phyloP scores from a whole-genome alignment of 2,888 invertebrate genomes.

The Drosophila birchii region DNA sequence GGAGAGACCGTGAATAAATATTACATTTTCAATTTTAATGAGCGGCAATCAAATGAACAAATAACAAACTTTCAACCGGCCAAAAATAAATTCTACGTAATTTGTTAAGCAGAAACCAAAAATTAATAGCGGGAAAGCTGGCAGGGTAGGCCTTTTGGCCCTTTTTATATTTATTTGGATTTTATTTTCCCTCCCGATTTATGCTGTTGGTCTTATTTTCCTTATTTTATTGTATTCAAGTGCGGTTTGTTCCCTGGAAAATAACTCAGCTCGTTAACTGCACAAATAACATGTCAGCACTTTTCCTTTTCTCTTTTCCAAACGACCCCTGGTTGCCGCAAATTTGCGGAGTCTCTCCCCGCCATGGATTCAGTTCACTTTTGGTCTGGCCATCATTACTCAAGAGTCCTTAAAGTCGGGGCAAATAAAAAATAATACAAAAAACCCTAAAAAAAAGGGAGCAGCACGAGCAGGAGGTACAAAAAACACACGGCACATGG shows the following conservation, averaged over 20 bases:
- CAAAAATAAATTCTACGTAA: slow-evolving; percentile 30
- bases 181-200: slow-evolving; percentile 25
- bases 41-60: slow-evolving; percentile 66
- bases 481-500: slow-evolving; percentile 42
- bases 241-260: slow-evolving; percentile 74
- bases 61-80: slow-evolving; percentile 37
- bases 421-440: slow-evolving; percentile 65
- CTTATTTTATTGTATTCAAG: slow-evolving; percentile 58
- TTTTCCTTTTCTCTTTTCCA: slow-evolving; percentile 67
- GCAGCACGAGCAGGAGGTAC: not conserved
- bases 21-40: slow-evolving; percentile 73
- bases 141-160: not conserved
- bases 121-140: slow-evolving; percentile 13
- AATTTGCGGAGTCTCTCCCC: slow-evolving; percentile 35
- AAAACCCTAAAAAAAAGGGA: slow-evolving; percentile 15
- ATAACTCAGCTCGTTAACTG: slow-evolving; percentile 80
- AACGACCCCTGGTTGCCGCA: slow-evolving; percentile 32
- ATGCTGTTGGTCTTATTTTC: slow-evolving; percentile 31
- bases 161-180: slow-evolving; percentile 14
- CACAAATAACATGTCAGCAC: slow-evolving; percentile 81
- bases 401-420: slow-evolving; percentile 75
- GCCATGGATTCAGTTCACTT: slow-evolving; percentile 42
- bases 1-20: slow-evolving; percentile 39
- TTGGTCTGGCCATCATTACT: slow-evolving; percentile 78
- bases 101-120: slow-evolving; percentile 34